Evolutionary conservation across 2,888 invertebrate genomes (phyloP).

Genomic region (Hipparchia semele): DNA sequence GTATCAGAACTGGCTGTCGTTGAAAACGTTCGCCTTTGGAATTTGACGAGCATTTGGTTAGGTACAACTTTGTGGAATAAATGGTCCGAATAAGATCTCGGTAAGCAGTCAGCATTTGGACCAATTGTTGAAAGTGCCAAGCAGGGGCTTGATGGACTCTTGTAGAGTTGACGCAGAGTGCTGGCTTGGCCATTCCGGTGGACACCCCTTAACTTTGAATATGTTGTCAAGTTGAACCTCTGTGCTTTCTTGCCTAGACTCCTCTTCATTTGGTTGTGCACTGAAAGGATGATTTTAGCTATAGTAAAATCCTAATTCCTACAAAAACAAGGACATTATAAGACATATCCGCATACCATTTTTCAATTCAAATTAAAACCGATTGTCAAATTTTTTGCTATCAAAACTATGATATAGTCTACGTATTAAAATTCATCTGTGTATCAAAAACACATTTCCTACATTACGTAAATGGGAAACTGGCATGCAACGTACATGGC

Average conservation of each 20-base stretch:
- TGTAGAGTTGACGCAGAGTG: slow-evolving; percentile 35
- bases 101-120: slow-evolving; percentile 13
- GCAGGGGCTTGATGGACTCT: slow-evolving; percentile 53
- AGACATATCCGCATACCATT: no score
- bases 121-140: slow-evolving; percentile 28
- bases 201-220: slow-evolving; percentile 43
- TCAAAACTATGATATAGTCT: no score
- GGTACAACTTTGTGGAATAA: background rate
- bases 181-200: slow-evolving; percentile 16
- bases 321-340: background rate
- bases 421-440: no score
- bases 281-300: slow-evolving; percentile 67
- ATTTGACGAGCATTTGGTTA: slow-evolving; percentile 8
- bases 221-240: slow-evolving; percentile 43
- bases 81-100: slow-evolving; percentile 22
- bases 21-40: slow-evolving; percentile 15
- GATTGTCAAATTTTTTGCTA: no score
- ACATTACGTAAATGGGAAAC: no score
- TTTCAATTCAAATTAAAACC: no score
- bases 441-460: no score
- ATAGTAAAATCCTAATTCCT: slow-evolving; percentile 51
- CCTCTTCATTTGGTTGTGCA: slow-evolving; percentile 55
- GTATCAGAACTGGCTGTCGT: background rate
- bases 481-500: no score
- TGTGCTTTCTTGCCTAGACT: slow-evolving; percentile 49